phyloP scores from a whole-genome alignment of 2,113 vertebrate genomes.

The Paramisgurnus dabryanus region DNA sequence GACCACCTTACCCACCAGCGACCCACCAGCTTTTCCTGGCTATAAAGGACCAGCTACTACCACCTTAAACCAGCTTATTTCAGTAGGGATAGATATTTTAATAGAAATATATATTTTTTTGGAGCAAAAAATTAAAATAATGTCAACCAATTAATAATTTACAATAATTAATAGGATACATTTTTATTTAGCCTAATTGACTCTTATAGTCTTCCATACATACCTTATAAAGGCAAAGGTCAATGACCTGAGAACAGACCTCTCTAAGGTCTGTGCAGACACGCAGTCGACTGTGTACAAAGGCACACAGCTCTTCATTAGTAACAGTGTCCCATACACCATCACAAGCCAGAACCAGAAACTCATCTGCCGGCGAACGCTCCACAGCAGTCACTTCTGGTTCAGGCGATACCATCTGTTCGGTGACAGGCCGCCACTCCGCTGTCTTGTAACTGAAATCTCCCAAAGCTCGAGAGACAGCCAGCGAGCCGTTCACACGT shows the following conservation, averaged over 20 bases:
- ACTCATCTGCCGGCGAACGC: constrained; percentile 76
- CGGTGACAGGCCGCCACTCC: constrained; percentile 70
- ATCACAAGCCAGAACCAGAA: constrained; percentile 82
- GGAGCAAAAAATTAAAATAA: too few relatives aligned
- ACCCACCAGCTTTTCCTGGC: too few relatives aligned
- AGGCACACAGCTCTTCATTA: constrained; percentile 75
- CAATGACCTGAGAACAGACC: constrained; percentile 79
- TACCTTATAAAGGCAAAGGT: constrained; percentile 83
- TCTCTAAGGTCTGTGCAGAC: constrained; percentile 78
- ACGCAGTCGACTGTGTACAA: constrained; percentile 75
- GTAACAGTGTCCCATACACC: constrained; percentile 82
- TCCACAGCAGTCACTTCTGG: constrained; percentile 78
- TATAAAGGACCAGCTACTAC: too few relatives aligned
- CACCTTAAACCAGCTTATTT: too few relatives aligned
- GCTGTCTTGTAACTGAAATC: constrained; percentile 82
- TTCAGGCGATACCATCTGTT: constrained; percentile 83
- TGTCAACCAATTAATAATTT: too few relatives aligned
- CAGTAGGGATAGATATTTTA: too few relatives aligned
- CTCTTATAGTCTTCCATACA: constrained; percentile 59
- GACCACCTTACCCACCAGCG: too few relatives aligned
- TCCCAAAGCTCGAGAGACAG: constrained; percentile 80
- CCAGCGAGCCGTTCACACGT: constrained; percentile 81
- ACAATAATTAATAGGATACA: too few relatives aligned
- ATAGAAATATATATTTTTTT: too few relatives aligned
- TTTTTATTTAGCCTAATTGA: too few relatives aligned